These are phyloP conservation scores for Zaprionus nigranus DNA, from an alignment of 1,140 invertebrate species.

Conservation along the genomic window DNA sequence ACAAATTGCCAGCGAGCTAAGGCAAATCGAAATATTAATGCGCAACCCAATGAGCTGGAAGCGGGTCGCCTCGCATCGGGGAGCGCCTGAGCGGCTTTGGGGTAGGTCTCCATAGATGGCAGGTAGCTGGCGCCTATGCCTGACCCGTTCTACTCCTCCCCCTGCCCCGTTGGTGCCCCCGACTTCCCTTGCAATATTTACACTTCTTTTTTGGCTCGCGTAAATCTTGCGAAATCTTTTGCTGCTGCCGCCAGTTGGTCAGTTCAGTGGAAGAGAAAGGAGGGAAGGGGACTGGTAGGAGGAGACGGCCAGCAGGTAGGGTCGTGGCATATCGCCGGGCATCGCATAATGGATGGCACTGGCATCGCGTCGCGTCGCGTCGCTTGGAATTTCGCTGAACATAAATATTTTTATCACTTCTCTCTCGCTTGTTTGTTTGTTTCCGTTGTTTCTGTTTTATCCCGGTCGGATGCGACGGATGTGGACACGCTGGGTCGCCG, in stretches of 20 bases:
- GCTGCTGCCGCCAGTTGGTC: conserved; percentile 30
- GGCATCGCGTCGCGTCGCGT: conserved; percentile 22
- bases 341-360: conserved; percentile 41
- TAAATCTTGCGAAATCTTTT: conserved; percentile 44
- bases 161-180: not conserved
- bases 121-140: conserved; percentile 46
- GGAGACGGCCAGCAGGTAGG: not conserved
- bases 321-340: not conserved
- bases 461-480: conserved; percentile 1
- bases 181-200: conserved; percentile 58
- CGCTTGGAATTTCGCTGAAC: conserved; percentile 59
- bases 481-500: conserved; percentile 7
- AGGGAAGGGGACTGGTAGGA: not conserved
- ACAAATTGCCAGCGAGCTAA: conserved; percentile 76
- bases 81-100: conserved; percentile 12
- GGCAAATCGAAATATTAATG: conserved; percentile 80
- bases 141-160: not conserved
- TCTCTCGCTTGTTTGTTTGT: conserved; percentile 40
- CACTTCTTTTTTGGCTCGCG: conserved; percentile 28
- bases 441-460: conserved; percentile 22
- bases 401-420: conserved; percentile 82
- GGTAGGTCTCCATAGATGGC: conserved; percentile 28
- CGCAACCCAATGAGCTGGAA: conserved; percentile 75
- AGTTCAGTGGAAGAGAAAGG: not conserved
- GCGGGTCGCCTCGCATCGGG: conserved; percentile 23